Conservation (phyloP, 2,888 invertebrate species). For the Hirtodrosophila duncani region DNA sequence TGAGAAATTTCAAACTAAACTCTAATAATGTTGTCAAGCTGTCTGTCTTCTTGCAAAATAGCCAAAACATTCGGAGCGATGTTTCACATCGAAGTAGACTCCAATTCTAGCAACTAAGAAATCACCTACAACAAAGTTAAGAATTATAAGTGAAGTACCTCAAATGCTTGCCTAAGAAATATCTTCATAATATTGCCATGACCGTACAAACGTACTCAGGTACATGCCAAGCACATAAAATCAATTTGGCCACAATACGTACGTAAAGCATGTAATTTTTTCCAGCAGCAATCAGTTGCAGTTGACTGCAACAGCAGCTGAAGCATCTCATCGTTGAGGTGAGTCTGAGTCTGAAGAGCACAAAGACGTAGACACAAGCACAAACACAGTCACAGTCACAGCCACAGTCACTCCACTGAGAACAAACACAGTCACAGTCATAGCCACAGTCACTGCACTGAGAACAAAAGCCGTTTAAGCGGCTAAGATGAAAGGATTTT, state of each 20-base stretch:
- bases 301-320: conserved; percentile 30
- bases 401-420: no score
- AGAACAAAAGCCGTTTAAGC: conserved; percentile 10
- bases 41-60: no score
- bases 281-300: conserved; percentile 34
- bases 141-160: no score
- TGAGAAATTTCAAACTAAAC: no score
- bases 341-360: background rate
- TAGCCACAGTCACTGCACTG: background rate
- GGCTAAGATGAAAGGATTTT: conserved; percentile 4
- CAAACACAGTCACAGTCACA: background rate
- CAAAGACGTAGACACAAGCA: no score
- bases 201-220: background rate
- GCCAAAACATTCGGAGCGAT: no score
- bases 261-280: conserved; percentile 29
- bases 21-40: no score
- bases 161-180: no score
- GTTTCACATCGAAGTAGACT: no score
- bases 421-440: background rate
- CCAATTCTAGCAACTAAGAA: no score
- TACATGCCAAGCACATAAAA: conserved; percentile 14
- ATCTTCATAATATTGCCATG: background rate
- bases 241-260: conserved; percentile 31
- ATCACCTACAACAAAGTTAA: no score
- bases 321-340: conserved; percentile 28